These are phyloP conservation scores for Drosophila meridionalis DNA, from an alignment of 2,888 invertebrate species.

Conservation along the genomic window DNA sequence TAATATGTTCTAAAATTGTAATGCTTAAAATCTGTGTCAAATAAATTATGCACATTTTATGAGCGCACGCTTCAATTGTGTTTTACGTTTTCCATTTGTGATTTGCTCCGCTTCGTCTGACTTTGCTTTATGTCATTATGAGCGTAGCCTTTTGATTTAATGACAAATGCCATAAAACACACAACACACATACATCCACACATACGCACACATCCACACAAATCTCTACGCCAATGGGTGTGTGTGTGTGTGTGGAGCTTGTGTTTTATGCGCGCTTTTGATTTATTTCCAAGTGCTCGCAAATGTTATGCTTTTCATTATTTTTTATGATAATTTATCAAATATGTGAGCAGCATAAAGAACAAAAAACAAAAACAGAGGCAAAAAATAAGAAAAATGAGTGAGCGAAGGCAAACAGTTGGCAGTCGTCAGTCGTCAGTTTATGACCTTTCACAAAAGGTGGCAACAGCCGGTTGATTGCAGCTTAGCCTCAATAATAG, in stretches of 20 bases:
- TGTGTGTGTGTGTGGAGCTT: constrained; percentile 16
- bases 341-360: constrained; percentile 48
- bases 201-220: constrained; percentile 21
- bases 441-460: constrained; percentile 43
- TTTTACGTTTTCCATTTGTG: constrained; percentile 50
- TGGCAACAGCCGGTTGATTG: constrained; percentile 68
- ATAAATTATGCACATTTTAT: constrained; percentile 61
- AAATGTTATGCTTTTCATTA: constrained; percentile 65
- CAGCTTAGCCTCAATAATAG: constrained; percentile 52
- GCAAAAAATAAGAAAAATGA: constrained; percentile 4
- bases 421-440: constrained; percentile 12
- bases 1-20: background rate
- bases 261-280: constrained; percentile 58
- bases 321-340: constrained; percentile 77
- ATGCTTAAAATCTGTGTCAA: constrained; percentile 49
- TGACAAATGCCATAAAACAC: constrained; percentile 73
- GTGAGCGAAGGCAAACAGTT: constrained; percentile 17
- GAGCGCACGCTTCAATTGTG: constrained; percentile 38
- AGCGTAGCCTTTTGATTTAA: constrained; percentile 78
- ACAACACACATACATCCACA: constrained; percentile 10
- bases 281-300: constrained; percentile 60
- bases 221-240: background rate
- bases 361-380: constrained; percentile 7
- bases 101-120: constrained; percentile 27
- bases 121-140: constrained; percentile 70